phyloP scores from a whole-genome alignment of 2,113 vertebrate genomes.

The Thomomys bottae region DNA sequence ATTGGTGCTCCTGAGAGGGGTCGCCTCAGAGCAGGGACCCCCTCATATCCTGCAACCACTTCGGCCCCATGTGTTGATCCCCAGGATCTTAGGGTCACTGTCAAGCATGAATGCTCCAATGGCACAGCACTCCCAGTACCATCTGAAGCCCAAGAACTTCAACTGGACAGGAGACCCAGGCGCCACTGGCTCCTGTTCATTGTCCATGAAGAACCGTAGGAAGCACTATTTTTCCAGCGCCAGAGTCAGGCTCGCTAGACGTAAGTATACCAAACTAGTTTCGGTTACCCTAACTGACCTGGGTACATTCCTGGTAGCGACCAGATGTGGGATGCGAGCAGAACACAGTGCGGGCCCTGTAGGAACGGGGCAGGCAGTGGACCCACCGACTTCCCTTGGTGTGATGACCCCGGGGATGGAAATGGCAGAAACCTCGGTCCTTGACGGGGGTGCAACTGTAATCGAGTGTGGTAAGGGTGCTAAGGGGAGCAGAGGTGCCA shows the following conservation, averaged over 20 bases:
- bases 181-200: not conserved
- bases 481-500: slow-evolving; percentile 28
- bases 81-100: slow-evolving; percentile 48
- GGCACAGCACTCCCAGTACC: not conserved
- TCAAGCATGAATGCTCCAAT: slow-evolving; percentile 44
- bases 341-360: not conserved
- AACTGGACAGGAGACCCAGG: slow-evolving; percentile 26
- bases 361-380: not conserved
- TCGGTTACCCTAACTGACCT: slow-evolving; percentile 15
- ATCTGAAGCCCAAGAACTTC: slow-evolving; percentile 27
- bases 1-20: slow-evolving; percentile 61
- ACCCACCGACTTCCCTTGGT: not conserved
- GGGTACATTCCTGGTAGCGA: not conserved
- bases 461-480: not conserved
- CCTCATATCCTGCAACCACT: not conserved
- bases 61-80: not conserved
- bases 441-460: not conserved
- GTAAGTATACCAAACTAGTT: slow-evolving; percentile 77
- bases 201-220: slow-evolving; percentile 50
- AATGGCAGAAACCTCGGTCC: not conserved
- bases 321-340: not conserved
- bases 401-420: not conserved
- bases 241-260: slow-evolving; percentile 12
- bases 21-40: not conserved
- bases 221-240: slow-evolving; percentile 18